Percentiles rank a stretch among this genome's conserved stretches.
Evolutionary conservation across 1,140 invertebrate genomes (phyloP).

Genomic region (Metopolophium dirhodum): DNA sequence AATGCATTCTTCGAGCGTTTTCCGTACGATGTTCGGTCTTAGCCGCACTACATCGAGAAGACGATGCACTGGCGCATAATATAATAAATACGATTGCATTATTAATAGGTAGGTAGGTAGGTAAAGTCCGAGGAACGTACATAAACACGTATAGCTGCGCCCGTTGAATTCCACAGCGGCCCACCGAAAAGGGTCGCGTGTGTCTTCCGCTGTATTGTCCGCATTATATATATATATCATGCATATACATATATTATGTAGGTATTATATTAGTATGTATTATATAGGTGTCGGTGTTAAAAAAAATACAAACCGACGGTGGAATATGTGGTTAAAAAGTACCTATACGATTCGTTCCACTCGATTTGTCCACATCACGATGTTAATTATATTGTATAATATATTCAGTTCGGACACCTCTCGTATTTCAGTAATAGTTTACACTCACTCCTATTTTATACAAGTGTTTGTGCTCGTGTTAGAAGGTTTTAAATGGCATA

Average conservation of each 20-base stretch:
- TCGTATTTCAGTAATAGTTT: neutral
- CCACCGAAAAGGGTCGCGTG: slow-evolving; percentile 2
- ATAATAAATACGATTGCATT: slow-evolving; percentile 11
- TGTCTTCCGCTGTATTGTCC: neutral
- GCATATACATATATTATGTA: neutral
- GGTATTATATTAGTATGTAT: neutral
- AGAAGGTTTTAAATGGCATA: no score
- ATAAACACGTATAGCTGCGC: neutral
- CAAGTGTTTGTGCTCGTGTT: neutral
- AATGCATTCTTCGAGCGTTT: neutral
- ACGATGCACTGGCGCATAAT: neutral
- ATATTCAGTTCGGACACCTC: slow-evolving; percentile 1
- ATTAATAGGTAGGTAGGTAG: slow-evolving; percentile 9
- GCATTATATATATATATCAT: neutral
- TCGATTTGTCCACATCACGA: slow-evolving; percentile 2
- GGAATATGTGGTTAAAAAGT: neutral
- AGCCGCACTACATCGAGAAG: neutral
- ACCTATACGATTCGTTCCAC: slow-evolving; percentile 13
- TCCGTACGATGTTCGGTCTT: neutral
- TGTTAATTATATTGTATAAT: slow-evolving; percentile 10
- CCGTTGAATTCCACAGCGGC: slow-evolving; percentile 3
- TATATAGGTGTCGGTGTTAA: neutral
- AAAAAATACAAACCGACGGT: neutral
- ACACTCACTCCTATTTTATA: neutral
- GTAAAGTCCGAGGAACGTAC: neutral